Percentiles rank a stretch among this genome's conserved stretches.
These are phyloP conservation scores for Erebia palarica DNA, from an alignment of 2,888 invertebrate species.

Conservation along the genomic window DNA sequence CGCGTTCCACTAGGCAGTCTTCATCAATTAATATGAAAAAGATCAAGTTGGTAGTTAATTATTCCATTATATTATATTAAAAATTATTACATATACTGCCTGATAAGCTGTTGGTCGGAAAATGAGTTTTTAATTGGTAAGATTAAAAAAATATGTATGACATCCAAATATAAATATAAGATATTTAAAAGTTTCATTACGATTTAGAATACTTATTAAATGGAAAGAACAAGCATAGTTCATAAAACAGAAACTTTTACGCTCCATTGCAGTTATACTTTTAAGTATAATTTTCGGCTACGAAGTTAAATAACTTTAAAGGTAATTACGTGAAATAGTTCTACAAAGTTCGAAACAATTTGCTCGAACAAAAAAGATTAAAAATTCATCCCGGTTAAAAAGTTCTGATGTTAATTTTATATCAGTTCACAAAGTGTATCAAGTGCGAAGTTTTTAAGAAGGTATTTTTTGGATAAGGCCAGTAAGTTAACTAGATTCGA, in stretches of 20 bases:
- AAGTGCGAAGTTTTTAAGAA: conserved; percentile 15
- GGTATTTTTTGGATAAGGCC: background rate
- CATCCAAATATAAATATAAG: too few relatives aligned
- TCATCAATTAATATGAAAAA: too few relatives aligned
- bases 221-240: background rate
- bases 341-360: conserved; percentile 23
- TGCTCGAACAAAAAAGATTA: conserved; percentile 23
- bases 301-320: conserved; percentile 25
- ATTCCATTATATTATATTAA: too few relatives aligned
- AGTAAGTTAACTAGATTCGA: background rate
- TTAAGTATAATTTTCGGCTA: conserved; percentile 16
- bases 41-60: too few relatives aligned
- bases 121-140: too few relatives aligned
- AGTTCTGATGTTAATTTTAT: conserved; percentile 21
- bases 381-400: conserved; percentile 24
- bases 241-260: conserved; percentile 8
- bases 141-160: too few relatives aligned
- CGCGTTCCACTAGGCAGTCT: too few relatives aligned
- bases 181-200: too few relatives aligned
- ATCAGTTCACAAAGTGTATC: conserved; percentile 17
- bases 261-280: conserved; percentile 6
- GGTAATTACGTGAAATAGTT: conserved; percentile 24
- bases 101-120: too few relatives aligned
- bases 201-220: background rate
- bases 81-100: too few relatives aligned